Conservation (phyloP, 2,888 invertebrate genomes). For the Pogonocherus hispidulus region DNA sequence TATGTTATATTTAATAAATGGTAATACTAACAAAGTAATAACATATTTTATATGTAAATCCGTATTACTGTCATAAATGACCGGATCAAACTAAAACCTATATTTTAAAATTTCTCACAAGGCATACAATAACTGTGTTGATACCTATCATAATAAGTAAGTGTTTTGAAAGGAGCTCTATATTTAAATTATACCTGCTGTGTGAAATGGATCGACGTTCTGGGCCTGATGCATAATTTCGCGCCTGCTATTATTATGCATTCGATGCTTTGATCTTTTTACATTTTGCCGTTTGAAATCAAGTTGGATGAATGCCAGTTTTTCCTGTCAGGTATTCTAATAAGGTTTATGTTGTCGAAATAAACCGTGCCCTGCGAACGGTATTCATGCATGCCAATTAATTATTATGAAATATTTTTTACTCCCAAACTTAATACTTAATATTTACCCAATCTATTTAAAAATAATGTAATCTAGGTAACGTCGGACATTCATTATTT, state of each 20-base stretch:
- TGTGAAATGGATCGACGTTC: constrained; percentile 28
- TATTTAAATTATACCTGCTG: constrained; percentile 30
- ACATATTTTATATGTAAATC: neutral
- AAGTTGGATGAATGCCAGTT: constrained; percentile 23
- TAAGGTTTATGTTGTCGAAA: constrained; percentile 30
- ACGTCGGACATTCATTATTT: too few species aligned
- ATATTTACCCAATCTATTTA: too few species aligned
- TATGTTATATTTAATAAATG: too few species aligned
- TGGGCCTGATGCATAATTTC: constrained; percentile 34
- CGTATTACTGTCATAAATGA: neutral
- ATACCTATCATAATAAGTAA: neutral
- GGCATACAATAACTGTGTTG: neutral
- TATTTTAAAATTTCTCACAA: neutral
- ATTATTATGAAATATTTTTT: neutral
- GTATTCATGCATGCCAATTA: constrained; percentile 2
- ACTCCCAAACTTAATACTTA: neutral
- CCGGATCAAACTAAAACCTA: neutral
- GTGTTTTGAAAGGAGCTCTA: constrained; percentile 12
- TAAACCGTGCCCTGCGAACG: neutral
- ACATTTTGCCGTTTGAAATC: constrained; percentile 21
- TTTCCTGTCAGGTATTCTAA: constrained; percentile 39
- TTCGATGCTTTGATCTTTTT: constrained; percentile 37
- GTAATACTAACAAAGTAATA: too few species aligned
- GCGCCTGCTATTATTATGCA: constrained; percentile 36
- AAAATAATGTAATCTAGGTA: too few species aligned